Base-by-base conservation (phyloP, 2,113 vertebrate genomes). In the Ceuthmochares aereus region DNA sequence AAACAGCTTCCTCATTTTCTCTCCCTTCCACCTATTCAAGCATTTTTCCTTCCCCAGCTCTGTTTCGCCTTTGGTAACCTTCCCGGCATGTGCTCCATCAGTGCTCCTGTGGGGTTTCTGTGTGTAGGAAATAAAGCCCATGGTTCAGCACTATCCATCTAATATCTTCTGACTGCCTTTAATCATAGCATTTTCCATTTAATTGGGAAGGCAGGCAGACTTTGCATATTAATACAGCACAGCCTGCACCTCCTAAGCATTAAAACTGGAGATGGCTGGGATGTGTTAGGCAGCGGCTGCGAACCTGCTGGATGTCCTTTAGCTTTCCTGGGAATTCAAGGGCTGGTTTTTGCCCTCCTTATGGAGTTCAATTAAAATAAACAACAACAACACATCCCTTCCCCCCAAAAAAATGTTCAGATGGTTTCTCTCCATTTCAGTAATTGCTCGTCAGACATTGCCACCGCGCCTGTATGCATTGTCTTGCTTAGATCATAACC, bases 171-270 rank as follows among this genome's bases (percentile, higher is more conserved):
- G 90, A 67, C 97, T 96, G 91, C 93, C 95, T 97, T 97, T 97
- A 97, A 97, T 97, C 97, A 97, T 91, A 79, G 89, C 97, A 56
- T 97, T 97, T 96, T 74, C 96, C 90, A 76, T 97, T 96, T 97
- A 97, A 97, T 97, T 97, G 96, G 96, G 96, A 95, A 96, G 95
- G 96, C 93, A 96, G 96, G 96, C 95, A 70, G 92, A 86, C 95
- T 96, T 87, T 97, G 95, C 97, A 97, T 97, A 91, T 96, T 97
- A 97, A 97, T 84, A 54, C 85, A 68, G 91, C 86, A 20, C 91
- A 72, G 95, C 51, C 85, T 58, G 88, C 59, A 16, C 36, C 96
- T 95, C 90, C 87, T 79, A 70, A 91, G 87, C 84, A 6, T 72
- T 86, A 62, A 78, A 76, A 73, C 32, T 6, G 0, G 20, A 42